Conservation (phyloP, 30 jellyfish, hydroid and myxozoan genomes). For the Turritopsis rubra region DNA sequence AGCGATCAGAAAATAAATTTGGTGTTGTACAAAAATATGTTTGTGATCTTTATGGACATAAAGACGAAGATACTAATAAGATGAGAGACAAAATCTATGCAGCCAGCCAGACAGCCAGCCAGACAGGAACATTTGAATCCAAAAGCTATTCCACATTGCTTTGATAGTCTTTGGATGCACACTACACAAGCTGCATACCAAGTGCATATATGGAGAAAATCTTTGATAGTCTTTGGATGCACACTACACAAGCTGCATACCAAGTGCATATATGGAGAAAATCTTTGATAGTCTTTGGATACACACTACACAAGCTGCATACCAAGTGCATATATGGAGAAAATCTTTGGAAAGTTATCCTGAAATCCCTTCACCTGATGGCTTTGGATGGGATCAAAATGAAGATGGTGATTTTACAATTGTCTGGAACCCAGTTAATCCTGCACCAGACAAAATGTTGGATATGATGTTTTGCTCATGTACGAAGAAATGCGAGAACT, state of each 20-base stretch:
- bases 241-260: constrained; percentile 16
- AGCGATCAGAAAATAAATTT: neutral
- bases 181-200: constrained; percentile 22
- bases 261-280: constrained; percentile 37
- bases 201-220: constrained; percentile 31
- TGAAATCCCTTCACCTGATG: neutral
- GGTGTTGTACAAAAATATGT: neutral
- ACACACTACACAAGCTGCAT: constrained; percentile 13
- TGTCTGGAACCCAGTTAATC: neutral
- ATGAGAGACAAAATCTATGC: constrained; percentile 28
- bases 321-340: neutral
- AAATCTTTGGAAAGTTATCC: neutral
- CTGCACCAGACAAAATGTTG: neutral
- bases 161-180: constrained; percentile 26
- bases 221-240: constrained; percentile 23
- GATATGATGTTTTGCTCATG: constrained; percentile 7
- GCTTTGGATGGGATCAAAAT: constrained; percentile 6
- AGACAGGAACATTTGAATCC: constrained; percentile 25
- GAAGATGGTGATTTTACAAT: neutral
- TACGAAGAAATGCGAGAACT: neutral
- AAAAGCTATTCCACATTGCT: constrained; percentile 37
- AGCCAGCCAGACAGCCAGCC: too few species aligned
- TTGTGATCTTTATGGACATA: constrained; percentile 23
- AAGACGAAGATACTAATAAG: constrained; percentile 8
- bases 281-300: constrained; percentile 14